Base-by-base conservation (phyloP, 2,797 vertebrate genomes). In the Muscicapa comitata region DNA sequence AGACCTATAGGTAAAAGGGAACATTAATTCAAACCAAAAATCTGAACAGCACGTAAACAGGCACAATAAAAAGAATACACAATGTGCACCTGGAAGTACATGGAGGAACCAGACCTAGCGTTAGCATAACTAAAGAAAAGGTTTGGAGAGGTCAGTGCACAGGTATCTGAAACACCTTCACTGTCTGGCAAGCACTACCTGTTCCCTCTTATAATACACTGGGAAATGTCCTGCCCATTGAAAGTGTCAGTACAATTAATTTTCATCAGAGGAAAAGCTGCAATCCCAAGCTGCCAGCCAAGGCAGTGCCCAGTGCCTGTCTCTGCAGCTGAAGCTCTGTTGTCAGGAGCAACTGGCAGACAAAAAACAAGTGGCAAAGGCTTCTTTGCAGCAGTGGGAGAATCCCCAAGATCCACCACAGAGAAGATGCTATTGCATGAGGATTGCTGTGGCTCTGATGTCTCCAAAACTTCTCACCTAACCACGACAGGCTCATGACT, bases 291-390 rank as follows among this genome's bases (percentile, higher is more conserved):
- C 50, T 45, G 33, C n/a, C 35, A 86, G 38, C 21, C 80, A 81
- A 75, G 43, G 42, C 68, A n/a, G 31, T 16, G 50, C 45, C 90
- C 48, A 66, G 19, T 0, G 0, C 62, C 42, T 17, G 13, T 15
- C n/a, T 86, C 76, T 66, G 63, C 75, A 86, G 45, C 58, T 37
- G 40, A 40, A 45, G 54, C 21, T 29, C 57, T 66, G 83, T 72
- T 92, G 83, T 93, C 90, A 90, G 37, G 62, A 90, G 77, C 47
- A 83, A 94, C 85, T 59, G 59, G 40, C 54, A 78, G 31, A 57
- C 13, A 40, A 48, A 92, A 87, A 58, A 4, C 37, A 79, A 76
- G 37, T 54, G 48, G 37, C 11, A 76, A 85, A 57, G 9, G 7
- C n/a, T 75, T 42, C 83, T 86, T 54, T 70, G 43, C 67, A 62